phyloP scores from a whole-genome alignment of 2,888 invertebrate species.

The Aphodius sticticus region DNA sequence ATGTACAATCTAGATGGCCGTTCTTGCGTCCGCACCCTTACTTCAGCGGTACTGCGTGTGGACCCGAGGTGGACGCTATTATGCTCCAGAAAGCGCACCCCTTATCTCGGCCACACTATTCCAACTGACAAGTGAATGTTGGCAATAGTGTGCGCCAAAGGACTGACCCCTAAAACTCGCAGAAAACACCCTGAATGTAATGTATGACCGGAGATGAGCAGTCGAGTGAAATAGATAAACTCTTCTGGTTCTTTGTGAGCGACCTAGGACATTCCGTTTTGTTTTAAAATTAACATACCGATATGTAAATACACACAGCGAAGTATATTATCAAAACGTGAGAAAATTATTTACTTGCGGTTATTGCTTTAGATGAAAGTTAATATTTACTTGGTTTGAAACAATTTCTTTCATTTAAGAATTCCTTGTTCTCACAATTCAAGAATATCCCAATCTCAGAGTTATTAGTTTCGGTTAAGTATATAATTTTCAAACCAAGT shows the following conservation, averaged over 20 bases:
- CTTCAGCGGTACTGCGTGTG: constrained; percentile 50
- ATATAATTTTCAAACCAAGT: too few species aligned
- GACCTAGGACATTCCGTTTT: not conserved
- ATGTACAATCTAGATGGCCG: constrained; percentile 62
- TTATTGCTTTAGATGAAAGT: too few species aligned
- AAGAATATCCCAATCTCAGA: too few species aligned
- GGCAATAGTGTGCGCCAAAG: constrained; percentile 32
- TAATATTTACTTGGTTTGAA: too few species aligned
- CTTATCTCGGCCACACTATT: constrained; percentile 48
- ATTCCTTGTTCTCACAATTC: too few species aligned
- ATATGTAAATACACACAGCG: too few species aligned
- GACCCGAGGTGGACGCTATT: constrained; percentile 41
- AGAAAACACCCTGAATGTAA: not conserved
- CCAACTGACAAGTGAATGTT: constrained; percentile 45
- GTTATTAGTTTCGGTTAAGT: too few species aligned
- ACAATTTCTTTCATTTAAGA: too few species aligned
- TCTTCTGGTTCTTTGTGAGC: constrained; percentile 17
- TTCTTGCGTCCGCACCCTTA: constrained; percentile 57
- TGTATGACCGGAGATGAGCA: constrained; percentile 24
- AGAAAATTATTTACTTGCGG: too few species aligned
- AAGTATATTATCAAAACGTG: too few species aligned
- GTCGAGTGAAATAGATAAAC: constrained; percentile 40
- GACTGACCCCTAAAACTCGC: not conserved
- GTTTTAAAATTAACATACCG: too few species aligned
- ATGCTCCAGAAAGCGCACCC: constrained; percentile 32